A percentile compares a stretch with the other conserved stretches of the same genome.
phyloP scores from a whole-genome alignment of 2,888 invertebrate species.

The Priocnemis perturbator region DNA sequence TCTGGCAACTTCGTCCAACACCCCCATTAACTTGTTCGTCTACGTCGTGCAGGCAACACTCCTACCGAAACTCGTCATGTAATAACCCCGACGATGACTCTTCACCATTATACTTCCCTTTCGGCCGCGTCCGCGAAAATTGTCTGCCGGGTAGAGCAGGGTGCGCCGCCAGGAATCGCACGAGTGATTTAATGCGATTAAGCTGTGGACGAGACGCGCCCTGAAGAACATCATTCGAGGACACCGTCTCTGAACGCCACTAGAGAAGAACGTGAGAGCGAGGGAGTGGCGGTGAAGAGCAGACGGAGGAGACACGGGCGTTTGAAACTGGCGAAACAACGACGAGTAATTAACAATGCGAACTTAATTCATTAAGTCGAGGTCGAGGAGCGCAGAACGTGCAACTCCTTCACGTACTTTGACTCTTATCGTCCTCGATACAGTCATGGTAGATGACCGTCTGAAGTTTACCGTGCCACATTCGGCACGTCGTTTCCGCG shows the following conservation, averaged over 20 bases:
- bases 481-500: no score
- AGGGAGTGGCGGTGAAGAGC: not conserved
- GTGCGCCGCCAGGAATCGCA: constrained; percentile 17
- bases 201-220: not conserved
- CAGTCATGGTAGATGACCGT: not conserved
- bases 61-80: constrained; percentile 4
- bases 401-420: constrained; percentile 60
- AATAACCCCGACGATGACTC: constrained; percentile 21
- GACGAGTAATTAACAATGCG: constrained; percentile 65
- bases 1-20: not conserved
- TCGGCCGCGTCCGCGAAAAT: not conserved
- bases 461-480: no score
- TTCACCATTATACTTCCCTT: constrained; percentile 4
- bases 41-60: not conserved
- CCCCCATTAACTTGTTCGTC: no score
- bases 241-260: not conserved
- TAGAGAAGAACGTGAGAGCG: constrained; percentile 23
- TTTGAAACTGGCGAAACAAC: constrained; percentile 53
- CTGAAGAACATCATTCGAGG: not conserved
- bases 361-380: constrained; percentile 69
- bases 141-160: not conserved
- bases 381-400: constrained; percentile 49
- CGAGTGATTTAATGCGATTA: constrained; percentile 29
- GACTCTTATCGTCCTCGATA: constrained; percentile 21
- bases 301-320: constrained; percentile 13